A percentile compares a stretch with the other conserved stretches of the same genome.
These are phyloP conservation scores for Diglossa cyanea DNA, from an alignment of 2,797 vertebrate genomes.

Conservation along the genomic window DNA sequence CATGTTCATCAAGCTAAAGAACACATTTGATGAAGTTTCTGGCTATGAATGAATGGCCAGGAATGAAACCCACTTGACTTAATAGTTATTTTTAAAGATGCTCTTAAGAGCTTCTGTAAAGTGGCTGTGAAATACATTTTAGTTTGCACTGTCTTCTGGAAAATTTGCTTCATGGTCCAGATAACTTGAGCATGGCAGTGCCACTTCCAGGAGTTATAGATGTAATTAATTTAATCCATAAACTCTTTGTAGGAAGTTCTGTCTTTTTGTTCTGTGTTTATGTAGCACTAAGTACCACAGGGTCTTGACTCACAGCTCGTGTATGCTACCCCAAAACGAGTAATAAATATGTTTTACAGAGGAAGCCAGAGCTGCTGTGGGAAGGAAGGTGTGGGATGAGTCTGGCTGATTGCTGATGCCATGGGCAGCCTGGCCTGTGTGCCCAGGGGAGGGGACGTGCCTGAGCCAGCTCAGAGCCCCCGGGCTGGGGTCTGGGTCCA, in stretches of 20 bases:
- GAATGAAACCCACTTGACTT: background rate
- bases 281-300: background rate
- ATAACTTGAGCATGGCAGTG: background rate
- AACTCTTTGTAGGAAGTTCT: background rate
- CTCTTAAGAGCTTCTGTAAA: background rate
- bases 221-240: background rate
- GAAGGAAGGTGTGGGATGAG: background rate
- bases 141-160: background rate
- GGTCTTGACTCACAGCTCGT: background rate
- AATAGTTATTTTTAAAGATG: background rate
- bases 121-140: background rate
- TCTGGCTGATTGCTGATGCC: background rate
- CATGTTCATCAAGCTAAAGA: background rate
- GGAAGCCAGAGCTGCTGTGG: background rate
- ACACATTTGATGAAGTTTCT: background rate
- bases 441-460: accelerated
- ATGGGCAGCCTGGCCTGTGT: background rate
- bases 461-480: background rate
- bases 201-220: background rate
- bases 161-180: background rate
- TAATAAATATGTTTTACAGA: background rate
- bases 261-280: background rate
- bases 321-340: background rate
- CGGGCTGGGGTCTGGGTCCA: background rate
- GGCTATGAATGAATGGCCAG: background rate